These are phyloP conservation scores for Oceanites oceanicus DNA, from an alignment of 2,113 vertebrate genomes.

Conservation along the genomic window DNA sequence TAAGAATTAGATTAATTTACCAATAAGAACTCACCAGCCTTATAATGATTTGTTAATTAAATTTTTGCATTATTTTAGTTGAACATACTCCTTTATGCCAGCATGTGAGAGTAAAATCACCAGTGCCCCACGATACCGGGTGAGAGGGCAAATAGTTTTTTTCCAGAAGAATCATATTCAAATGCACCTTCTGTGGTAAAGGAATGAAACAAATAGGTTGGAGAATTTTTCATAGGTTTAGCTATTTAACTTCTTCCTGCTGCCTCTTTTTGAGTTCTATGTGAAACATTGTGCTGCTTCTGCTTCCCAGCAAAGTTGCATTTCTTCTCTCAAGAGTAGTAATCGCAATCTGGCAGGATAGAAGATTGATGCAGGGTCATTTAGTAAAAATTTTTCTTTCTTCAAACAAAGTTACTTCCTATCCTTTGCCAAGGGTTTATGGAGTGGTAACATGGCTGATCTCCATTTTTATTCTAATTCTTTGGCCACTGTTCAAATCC, in stretches of 20 bases:
- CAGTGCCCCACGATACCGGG: not conserved
- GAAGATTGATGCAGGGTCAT: not conserved
- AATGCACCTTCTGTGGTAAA: not conserved
- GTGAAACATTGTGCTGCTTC: not conserved
- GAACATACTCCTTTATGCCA: not conserved
- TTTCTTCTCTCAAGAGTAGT: not conserved
- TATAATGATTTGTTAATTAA: not conserved
- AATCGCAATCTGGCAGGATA: not conserved
- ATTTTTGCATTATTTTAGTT: not conserved
- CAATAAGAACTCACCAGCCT: not conserved
- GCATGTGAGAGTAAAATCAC: not conserved
- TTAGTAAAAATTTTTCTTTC: not conserved
- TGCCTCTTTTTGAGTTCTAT: not conserved
- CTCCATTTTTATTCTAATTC: constrained; percentile 11
- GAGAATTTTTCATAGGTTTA: not conserved
- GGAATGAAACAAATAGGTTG: not conserved
- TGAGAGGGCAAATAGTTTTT: not conserved
- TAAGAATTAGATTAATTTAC: not conserved
- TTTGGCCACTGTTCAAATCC: not conserved
- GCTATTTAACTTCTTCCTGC: not conserved
- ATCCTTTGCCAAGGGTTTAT: constrained; percentile 6
- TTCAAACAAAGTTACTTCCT: constrained; percentile 1
- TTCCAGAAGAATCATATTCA: not conserved
- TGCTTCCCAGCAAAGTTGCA: not conserved
- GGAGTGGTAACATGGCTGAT: not conserved